Base-by-base conservation (phyloP, 2,888 invertebrate species). In the Ochropleura plecta region DNA sequence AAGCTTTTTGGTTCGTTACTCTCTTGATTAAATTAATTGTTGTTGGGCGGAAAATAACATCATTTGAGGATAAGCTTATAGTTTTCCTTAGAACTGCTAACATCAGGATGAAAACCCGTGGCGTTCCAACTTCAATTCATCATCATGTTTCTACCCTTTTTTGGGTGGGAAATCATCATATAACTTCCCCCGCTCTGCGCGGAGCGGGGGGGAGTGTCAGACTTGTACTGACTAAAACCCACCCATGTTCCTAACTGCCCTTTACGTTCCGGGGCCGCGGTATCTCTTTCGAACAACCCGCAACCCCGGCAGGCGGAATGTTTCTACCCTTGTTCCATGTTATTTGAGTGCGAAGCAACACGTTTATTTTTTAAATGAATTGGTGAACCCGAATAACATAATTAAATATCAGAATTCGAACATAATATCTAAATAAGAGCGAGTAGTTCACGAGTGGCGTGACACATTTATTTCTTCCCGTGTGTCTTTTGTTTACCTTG, bases 401-500 rank as follows among this genome's bases (percentile, higher is more conserved):
- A 49, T 48, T 3, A 5, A 8, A 12, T 18, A 76, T 8, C 16
- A 51, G 12, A 55, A 51, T 67, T 75, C 18, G 12, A 46, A 16
- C 6, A 42, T n/a, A 51, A 46, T n/a, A 57, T 8, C 14, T 55
- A 44, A 8, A 6, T 48, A 55, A 68, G 40, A 57, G 64, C 57
- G 40, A 48, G 48, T 57, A 60, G 20, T 57, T 59, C 42, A 63
- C 57, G 68, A 42, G 49, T 51, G 40, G 53, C 40, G n/a, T 40
- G 73, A 70, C 72, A 74, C 68, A 78, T 73, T 73, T 48, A 77
- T 84, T 75, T 86, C 73, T 80, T 67, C 78, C 77, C 67, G 59
- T 63, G 67, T 77, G 59, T 73, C 76, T 75, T 55, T 51, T 77
- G 64, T 73, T 76, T 88, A 85, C 86, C 87, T 88, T 86, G 86